phyloP scores from a whole-genome alignment of 2,797 vertebrate genomes.

The Gadopsis marmoratus region DNA sequence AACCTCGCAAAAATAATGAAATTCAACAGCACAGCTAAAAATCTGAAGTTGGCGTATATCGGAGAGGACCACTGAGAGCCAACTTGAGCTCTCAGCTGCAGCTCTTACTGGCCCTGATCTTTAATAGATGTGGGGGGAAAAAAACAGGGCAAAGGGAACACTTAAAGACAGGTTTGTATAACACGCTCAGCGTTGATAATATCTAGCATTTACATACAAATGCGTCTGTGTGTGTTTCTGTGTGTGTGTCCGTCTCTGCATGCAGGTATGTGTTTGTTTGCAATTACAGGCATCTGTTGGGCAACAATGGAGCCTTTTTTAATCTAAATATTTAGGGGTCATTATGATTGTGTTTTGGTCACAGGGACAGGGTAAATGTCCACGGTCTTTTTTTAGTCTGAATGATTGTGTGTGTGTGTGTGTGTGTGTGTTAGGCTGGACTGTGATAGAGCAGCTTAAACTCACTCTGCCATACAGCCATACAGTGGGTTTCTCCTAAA shows the following conservation, averaged over 20 bases:
- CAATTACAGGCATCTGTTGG: slow-evolving; percentile 16
- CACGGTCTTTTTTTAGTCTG: slow-evolving; percentile 20
- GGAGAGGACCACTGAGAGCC: slow-evolving; percentile 42
- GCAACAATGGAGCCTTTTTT: slow-evolving; percentile 2
- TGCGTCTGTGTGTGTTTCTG: not conserved
- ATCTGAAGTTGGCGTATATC: slow-evolving; percentile 42
- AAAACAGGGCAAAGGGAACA: slow-evolving; percentile 24
- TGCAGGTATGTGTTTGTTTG: slow-evolving; percentile 1
- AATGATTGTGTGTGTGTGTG: slow-evolving; percentile 7
- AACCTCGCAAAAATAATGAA: slow-evolving; percentile 36
- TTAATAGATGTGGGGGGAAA: slow-evolving; percentile 40
- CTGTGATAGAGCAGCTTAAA: slow-evolving; percentile 6
- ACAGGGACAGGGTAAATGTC: slow-evolving; percentile 16
- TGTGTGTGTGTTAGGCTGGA: slow-evolving; percentile 6
- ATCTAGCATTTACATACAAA: slow-evolving; percentile 15
- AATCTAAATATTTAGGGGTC: not conserved
- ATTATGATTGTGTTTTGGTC: slow-evolving; percentile 26
- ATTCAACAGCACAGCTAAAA: slow-evolving; percentile 40
- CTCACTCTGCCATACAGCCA: not conserved
- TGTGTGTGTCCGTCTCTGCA: not conserved
- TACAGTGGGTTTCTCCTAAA: not conserved
- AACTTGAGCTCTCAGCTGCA: slow-evolving; percentile 44
- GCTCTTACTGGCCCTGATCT: slow-evolving; percentile 45
- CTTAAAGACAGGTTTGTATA: slow-evolving; percentile 42
- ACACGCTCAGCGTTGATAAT: slow-evolving; percentile 6